Conservation (phyloP, 2,113 vertebrate genomes). For the Ctenomys sociabilis region DNA sequence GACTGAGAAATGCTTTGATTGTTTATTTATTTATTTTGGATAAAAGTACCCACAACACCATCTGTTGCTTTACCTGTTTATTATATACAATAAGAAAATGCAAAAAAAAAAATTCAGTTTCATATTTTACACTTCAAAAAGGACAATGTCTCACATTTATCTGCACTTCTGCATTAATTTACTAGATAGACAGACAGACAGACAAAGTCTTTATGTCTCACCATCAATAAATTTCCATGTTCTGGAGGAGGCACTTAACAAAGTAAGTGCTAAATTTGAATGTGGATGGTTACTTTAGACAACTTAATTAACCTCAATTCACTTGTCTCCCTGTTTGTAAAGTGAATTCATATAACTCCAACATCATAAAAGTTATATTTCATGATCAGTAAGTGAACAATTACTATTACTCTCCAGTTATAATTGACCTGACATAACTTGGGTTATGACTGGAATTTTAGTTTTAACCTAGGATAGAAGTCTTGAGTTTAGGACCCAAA, state of each 20-base stretch:
- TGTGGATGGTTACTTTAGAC: not conserved
- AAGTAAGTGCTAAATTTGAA: not conserved
- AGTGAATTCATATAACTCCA: conserved; percentile 7
- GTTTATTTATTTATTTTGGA: too few species aligned
- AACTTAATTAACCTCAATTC: conserved; percentile 41
- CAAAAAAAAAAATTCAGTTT: conserved; percentile 42
- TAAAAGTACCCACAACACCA: not conserved
- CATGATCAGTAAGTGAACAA: conserved; percentile 10
- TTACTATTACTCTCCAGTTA: not conserved
- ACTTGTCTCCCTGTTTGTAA: not conserved
- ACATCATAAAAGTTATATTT: not conserved
- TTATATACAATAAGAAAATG: conserved; percentile 45
- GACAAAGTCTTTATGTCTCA: not conserved
- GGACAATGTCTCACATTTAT: not conserved
- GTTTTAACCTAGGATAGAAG: not conserved
- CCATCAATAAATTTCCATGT: not conserved
- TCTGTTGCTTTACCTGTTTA: not conserved
- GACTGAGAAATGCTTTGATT: not conserved
- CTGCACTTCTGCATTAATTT: conserved; percentile 30
- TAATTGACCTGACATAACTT: not conserved
- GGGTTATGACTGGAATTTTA: not conserved
- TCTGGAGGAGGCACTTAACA: not conserved
- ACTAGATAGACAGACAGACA: not conserved
- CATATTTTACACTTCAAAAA: not conserved
- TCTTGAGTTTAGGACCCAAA: not conserved